Conservation (phyloP, 2,888 invertebrate species). For the Venustoraphidia nigricollis region DNA sequence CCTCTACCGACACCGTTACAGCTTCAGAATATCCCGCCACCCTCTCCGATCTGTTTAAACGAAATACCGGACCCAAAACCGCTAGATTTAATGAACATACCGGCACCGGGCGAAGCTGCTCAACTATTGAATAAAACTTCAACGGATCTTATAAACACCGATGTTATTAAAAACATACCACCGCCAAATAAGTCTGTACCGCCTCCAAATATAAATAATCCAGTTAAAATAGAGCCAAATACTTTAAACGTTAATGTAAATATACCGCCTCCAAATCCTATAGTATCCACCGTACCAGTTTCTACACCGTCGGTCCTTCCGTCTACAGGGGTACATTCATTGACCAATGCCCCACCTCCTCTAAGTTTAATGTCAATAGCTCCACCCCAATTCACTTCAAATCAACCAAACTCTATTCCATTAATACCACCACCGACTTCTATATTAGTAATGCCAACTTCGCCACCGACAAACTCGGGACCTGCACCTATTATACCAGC, state of each 20-base stretch:
- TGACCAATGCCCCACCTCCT: constrained; percentile 14
- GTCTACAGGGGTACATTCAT: too few species aligned
- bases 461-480: constrained; percentile 9
- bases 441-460: constrained; percentile 7
- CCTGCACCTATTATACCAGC: constrained; percentile 21
- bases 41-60: constrained; percentile 40
- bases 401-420: constrained; percentile 1
- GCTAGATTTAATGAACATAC: constrained; percentile 39
- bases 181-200: constrained; percentile 29
- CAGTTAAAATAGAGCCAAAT: constrained; percentile 12
- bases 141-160: constrained; percentile 18
- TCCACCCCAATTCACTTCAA: too few species aligned
- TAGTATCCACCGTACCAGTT: constrained; percentile 1
- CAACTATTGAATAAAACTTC: constrained; percentile 17
- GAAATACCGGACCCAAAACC: constrained; percentile 46
- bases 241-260: constrained; percentile 17
- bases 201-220: constrained; percentile 21
- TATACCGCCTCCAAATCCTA: constrained; percentile 15
- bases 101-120: constrained; percentile 25
- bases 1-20: constrained; percentile 22
- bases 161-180: constrained; percentile 28
- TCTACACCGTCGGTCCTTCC: constrained; percentile 2
- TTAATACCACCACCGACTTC: constrained; percentile 16
- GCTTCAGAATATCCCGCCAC: constrained; percentile 44
- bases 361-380: constrained; percentile 13